phyloP scores from a whole-genome alignment of 1,140 invertebrate species.

The Bombus confusus region DNA sequence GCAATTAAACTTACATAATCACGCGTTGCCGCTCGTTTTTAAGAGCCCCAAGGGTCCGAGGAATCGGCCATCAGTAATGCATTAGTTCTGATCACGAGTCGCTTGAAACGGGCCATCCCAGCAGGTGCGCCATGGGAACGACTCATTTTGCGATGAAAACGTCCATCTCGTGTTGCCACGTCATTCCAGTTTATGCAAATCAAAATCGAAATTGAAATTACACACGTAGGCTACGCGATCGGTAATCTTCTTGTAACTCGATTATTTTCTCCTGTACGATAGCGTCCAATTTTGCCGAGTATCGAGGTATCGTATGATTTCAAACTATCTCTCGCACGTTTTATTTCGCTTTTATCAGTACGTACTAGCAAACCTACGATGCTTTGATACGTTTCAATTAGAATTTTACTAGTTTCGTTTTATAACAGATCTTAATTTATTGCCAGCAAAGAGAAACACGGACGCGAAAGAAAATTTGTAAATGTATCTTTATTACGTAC shows the following conservation, averaged over 20 bases:
- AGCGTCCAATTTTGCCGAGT: neutral
- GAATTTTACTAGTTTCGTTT: too few species aligned
- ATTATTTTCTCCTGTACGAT: neutral
- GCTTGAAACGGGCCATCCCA: constrained; percentile 17
- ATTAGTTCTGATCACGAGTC: constrained; percentile 60
- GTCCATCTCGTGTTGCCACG: neutral
- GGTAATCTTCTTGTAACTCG: neutral
- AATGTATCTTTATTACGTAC: too few species aligned
- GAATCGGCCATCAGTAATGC: constrained; percentile 58
- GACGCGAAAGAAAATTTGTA: too few species aligned
- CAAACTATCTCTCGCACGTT: too few species aligned
- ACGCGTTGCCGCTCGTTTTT: constrained; percentile 35
- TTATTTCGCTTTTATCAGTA: too few species aligned
- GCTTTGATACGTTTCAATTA: too few species aligned
- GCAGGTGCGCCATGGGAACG: constrained; percentile 55
- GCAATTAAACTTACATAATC: constrained; percentile 69
- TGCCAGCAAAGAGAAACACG: too few species aligned
- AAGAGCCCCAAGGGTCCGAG: constrained; percentile 3
- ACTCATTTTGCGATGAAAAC: constrained; percentile 4
- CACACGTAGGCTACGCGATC: neutral
- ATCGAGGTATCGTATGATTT: too few species aligned
- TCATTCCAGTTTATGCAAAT: constrained; percentile 22
- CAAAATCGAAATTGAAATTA: constrained; percentile 1
- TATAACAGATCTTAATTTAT: too few species aligned
- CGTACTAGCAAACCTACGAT: too few species aligned